A percentile compares a stretch with the other conserved stretches of the same genome.
Evolutionary conservation across 2,113 vertebrate species (phyloP).

Genomic region (Pseudois nayaur): DNA sequence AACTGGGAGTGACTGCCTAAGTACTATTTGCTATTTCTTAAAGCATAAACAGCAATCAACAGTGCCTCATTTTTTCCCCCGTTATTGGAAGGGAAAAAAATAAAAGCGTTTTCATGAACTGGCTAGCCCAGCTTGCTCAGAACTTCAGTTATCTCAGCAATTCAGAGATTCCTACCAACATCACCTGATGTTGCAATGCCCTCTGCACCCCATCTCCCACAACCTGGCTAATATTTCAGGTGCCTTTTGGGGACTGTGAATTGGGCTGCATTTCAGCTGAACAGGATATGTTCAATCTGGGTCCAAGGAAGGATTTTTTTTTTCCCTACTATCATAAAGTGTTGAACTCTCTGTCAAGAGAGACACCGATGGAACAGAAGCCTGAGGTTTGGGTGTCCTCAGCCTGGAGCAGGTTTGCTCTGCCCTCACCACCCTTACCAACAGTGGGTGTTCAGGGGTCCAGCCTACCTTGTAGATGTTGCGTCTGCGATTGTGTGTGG

Average conservation of each 20-base stretch:
- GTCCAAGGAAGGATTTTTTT: neutral
- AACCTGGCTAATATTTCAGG: neutral
- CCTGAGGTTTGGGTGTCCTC: neutral
- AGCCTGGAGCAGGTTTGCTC: slow-evolving; percentile 56
- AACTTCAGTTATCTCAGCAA: slow-evolving; percentile 59
- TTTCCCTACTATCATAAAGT: neutral
- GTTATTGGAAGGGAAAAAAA: slow-evolving; percentile 34
- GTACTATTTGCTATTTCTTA: slow-evolving; percentile 73
- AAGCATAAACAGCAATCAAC: slow-evolving; percentile 67
- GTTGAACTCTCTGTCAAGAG: neutral
- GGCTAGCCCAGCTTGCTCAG: slow-evolving; percentile 44
- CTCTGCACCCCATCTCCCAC: too few relatives aligned
- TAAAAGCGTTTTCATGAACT: slow-evolving; percentile 66
- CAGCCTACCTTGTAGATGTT: slow-evolving; percentile 95
- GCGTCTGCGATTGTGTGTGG: slow-evolving; percentile 86
- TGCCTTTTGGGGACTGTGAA: slow-evolving; percentile 1
- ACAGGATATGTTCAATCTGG: slow-evolving; percentile 48
- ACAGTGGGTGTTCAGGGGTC: slow-evolving; percentile 62
- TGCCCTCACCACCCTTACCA: slow-evolving; percentile 71
- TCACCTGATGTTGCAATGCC: neutral
- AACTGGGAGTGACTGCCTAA: slow-evolving; percentile 60
- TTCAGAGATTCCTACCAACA: slow-evolving; percentile 9
- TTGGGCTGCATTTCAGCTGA: slow-evolving; percentile 14
- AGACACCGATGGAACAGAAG: neutral
- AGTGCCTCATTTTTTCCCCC: slow-evolving; percentile 65